Base-by-base conservation (phyloP, 2,113 vertebrate species). In the Crotalus helleri region DNA sequence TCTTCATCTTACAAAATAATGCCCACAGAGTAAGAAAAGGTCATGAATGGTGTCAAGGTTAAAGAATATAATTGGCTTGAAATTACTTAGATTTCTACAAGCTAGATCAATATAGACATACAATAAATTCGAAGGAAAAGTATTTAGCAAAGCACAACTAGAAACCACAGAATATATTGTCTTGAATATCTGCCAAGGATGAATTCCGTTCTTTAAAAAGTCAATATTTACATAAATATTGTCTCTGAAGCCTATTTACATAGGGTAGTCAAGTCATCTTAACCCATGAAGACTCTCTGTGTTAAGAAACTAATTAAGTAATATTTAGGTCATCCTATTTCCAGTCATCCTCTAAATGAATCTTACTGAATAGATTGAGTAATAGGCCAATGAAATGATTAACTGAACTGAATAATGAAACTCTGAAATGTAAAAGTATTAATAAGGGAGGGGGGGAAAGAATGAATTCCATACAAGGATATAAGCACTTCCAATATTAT, bases 401-500 rank as follows among this genome's bases (percentile, higher is more conserved):
- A 33, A 51, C 51, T 85, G 54, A 55, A 39, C 69, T 90, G 92
- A 92, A 85, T 57, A n/a, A 57, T 11, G 13, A 59, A 58, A 59
- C 58, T 55, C 55, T 59, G 54, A 85, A 90, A 90, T 49, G 29
- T 95, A 93, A 61, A 93, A 49, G 53, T 92, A 57, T 95, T 89
- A 92, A 1, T 92, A 81, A 58, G 61, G 92, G 93, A 15, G 24
- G 9, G 1, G 4, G 44, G 57, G 54, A 94, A 89, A 88, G 92
- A 94, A 6, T 12, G 93, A 94, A 96, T 91, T 94, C 95, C 91
- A 92, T 85, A 95, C 97, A 94, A 96, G 95, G 97, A 97, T 93
- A 86, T 95, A 87, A 94, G 94, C 97, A 97, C 96, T 96, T 96
- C 96, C 93, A 97, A 97, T 93, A 95, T 95, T 93, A 95, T 96